Base-by-base conservation (phyloP, 2,797 vertebrate genomes). In the Bovichtus diacanthus region DNA sequence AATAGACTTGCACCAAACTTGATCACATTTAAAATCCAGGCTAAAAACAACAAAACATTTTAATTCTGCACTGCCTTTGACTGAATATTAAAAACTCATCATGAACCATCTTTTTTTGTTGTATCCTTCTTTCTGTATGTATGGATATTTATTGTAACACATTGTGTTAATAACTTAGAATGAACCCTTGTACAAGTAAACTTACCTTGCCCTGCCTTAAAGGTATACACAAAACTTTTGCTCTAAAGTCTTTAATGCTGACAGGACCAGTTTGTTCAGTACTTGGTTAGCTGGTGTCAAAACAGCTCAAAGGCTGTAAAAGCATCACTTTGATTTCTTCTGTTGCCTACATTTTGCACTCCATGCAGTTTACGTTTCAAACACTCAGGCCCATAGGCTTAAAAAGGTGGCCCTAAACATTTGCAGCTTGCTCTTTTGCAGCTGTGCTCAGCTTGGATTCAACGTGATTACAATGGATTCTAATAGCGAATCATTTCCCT, bases 301-400 rank as follows among this genome's bases (percentile, higher is more conserved):
- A 69, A 69, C 41, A 38, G 54, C 66, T 69, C 41, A 47, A 47
- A 58, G 41, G 54, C 54, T 49, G 34, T 58, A 25, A 16, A 8
- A n/a, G 31, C 54, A 38, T 69, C 31, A 69, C 54, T 69, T 70
- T 70, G 55, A 70, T 50, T 70, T 41, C 6, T 16, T 50, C 21
- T 27, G 23, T 29, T 50, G n/a, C 27, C 27, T 56, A 8, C 39
- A 55, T 68, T 68, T 68, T 68, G 53, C 51, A 56, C 51, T 21
- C 27, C 19, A 21, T 56, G 27, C 65, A 56, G 15, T 44, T 68
- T 34, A 46, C 44, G 13, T 34, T 55, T 19, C 38, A 31, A 31
- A 27, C 63, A 25, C 62, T 50, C n/a, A 25, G 0, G 47, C 9
- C 27, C 39, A 2, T 23, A 18, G 51, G 66, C 29, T 56, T 46